Evolutionary conservation across 2,797 vertebrate species (phyloP).

Genomic region (Selene dorsalis): DNA sequence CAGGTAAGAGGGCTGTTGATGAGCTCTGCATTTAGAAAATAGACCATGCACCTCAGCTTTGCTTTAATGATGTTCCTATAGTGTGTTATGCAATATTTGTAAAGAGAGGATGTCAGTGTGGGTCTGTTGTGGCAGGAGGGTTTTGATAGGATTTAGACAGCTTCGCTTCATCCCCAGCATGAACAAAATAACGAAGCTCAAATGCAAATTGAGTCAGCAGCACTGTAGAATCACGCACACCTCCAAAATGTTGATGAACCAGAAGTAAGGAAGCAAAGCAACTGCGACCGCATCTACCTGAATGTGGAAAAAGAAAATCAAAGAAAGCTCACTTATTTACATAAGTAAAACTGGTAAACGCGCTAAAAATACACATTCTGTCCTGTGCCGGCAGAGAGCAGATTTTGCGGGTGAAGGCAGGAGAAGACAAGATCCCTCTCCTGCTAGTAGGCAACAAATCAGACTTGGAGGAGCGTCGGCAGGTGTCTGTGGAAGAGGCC

Average conservation of each 20-base stretch:
- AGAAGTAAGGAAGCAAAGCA: background rate
- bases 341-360: background rate
- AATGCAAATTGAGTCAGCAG: conserved; percentile 6
- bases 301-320: background rate
- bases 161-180: background rate
- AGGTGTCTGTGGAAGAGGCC: conserved; percentile 93
- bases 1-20: conserved; percentile 9
- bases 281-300: background rate
- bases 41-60: background rate
- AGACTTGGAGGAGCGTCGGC: conserved; percentile 94
- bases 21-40: conserved; percentile 14
- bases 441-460: conserved; percentile 98
- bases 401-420: conserved; percentile 96
- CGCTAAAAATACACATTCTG: background rate
- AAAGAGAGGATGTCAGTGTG: background rate
- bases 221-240: conserved; percentile 5
- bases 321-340: background rate
- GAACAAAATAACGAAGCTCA: conserved; percentile 18
- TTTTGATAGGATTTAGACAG: conserved; percentile 23
- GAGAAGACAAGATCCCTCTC: conserved; percentile 97
- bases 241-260: background rate
- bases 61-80: background rate
- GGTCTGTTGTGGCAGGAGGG: conserved; percentile 14
- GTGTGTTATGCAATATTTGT: background rate
- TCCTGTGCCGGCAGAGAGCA: conserved; percentile 87